These are phyloP conservation scores for Pocillopora verrucosa DNA, from an alignment of 64 coral and sea anemone species.

Conservation along the genomic window DNA sequence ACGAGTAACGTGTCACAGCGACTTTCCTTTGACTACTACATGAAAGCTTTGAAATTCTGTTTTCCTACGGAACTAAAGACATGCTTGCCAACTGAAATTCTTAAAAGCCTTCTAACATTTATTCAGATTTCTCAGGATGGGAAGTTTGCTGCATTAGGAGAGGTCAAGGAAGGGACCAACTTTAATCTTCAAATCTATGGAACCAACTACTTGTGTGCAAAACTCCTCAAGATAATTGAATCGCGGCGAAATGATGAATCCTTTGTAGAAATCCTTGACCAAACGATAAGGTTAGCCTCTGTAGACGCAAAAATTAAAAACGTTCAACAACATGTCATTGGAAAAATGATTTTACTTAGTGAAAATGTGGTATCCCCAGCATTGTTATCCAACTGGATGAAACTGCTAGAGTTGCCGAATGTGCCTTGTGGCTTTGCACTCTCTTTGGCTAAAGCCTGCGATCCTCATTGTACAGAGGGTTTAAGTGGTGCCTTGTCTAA, in stretches of 20 bases:
- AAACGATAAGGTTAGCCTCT: neutral
- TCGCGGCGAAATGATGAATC: neutral
- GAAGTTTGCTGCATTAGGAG: neutral
- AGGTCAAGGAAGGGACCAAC: neutral
- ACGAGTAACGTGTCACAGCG: neutral
- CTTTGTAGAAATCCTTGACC: neutral
- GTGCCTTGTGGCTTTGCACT: constrained; percentile 1
- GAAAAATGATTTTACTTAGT: neutral
- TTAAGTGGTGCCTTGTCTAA: neutral
- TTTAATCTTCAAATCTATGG: neutral
- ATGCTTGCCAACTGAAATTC: neutral
- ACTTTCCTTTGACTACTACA: constrained; percentile 15
- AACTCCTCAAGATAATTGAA: neutral
- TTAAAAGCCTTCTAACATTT: neutral
- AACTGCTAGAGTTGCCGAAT: neutral
- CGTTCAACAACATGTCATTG: neutral
- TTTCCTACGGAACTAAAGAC: neutral
- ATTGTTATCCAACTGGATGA: neutral
- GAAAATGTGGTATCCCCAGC: neutral
- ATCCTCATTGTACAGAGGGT: neutral
- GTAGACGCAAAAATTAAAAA: neutral
- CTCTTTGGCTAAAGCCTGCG: neutral
- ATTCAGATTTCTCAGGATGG: constrained; percentile 3
- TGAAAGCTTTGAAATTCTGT: constrained; percentile 9
- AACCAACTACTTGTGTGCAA: neutral